Conservation (phyloP, 2,797 vertebrate genomes). For the Yasuhikotakia modesta region DNA sequence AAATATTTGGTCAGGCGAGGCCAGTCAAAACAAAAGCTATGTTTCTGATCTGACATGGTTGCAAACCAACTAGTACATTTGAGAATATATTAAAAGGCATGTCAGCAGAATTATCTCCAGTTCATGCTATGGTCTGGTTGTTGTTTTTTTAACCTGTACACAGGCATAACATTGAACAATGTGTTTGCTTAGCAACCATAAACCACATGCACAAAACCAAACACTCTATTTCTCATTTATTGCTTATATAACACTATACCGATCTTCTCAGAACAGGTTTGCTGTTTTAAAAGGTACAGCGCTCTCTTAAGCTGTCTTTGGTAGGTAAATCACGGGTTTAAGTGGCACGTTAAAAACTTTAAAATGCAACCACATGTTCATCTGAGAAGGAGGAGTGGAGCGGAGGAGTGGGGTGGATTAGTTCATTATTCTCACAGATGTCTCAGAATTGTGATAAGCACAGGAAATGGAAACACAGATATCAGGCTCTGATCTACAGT, state of each 20-base stretch:
- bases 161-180: conserved; percentile 38
- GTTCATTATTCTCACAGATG: conserved; percentile 30
- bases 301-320: not conserved
- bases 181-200: conserved; percentile 42
- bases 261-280: conserved; percentile 38
- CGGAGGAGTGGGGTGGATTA: not conserved
- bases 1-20: conserved; percentile 54
- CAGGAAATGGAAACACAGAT: conserved; percentile 27
- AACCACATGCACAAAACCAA: conserved; percentile 46
- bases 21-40: conserved; percentile 50
- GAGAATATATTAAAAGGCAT: conserved; percentile 31
- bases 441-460: conserved; percentile 51
- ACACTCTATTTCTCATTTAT: conserved; percentile 49
- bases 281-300: conserved; percentile 34
- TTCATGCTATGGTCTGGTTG: conserved; percentile 6
- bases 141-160: conserved; percentile 19
- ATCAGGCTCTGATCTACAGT: conserved; percentile 44
- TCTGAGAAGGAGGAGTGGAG: not conserved
- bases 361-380: conserved; percentile 49
- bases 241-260: conserved; percentile 46
- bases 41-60: conserved; percentile 32
- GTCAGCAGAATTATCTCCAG: conserved; percentile 42
- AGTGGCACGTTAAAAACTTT: conserved; percentile 40
- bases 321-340: conserved; percentile 23
- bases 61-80: conserved; percentile 19